A percentile compares a stretch with the other conserved stretches of the same genome.
Conservation (phyloP, 2,113 vertebrate species). For the Pteropus alecto region DNA sequence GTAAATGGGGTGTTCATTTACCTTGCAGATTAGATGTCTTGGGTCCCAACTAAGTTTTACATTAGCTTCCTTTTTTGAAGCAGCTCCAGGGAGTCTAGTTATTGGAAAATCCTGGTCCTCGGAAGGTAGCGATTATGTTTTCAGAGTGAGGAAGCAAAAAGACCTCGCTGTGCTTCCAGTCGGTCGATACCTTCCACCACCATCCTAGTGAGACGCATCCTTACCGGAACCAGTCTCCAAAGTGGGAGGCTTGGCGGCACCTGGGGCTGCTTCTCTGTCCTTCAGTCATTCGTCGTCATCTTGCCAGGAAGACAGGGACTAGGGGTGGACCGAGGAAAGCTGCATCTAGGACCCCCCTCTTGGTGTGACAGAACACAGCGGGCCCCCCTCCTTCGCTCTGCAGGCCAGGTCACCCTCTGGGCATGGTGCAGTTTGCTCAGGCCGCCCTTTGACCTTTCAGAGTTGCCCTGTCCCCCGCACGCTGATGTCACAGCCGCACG, state of each 20-base stretch:
- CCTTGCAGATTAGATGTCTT: not conserved
- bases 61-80: not conserved
- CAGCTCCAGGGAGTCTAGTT: not conserved
- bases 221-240: not conserved
- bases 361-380: not conserved
- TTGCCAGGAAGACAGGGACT: not conserved
- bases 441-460: not conserved
- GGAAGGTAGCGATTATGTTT: not conserved
- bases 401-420: not conserved
- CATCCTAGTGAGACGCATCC: not conserved
- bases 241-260: not conserved
- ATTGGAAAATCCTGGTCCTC: not conserved
- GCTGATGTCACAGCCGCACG: not conserved
- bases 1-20: not conserved
- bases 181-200: not conserved
- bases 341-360: not conserved
- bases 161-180: not conserved
- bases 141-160: not conserved
- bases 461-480: not conserved
- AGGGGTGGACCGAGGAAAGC: not conserved
- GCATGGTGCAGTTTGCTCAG: not conserved
- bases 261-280: not conserved
- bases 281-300: not conserved
- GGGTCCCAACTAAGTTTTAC: not conserved
- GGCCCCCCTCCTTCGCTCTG: not conserved